Evolutionary conservation across 2,797 vertebrate genomes (phyloP), one percentile per base, ranked within the genome.

Genomic region (Molossus alvarezi): DNA sequence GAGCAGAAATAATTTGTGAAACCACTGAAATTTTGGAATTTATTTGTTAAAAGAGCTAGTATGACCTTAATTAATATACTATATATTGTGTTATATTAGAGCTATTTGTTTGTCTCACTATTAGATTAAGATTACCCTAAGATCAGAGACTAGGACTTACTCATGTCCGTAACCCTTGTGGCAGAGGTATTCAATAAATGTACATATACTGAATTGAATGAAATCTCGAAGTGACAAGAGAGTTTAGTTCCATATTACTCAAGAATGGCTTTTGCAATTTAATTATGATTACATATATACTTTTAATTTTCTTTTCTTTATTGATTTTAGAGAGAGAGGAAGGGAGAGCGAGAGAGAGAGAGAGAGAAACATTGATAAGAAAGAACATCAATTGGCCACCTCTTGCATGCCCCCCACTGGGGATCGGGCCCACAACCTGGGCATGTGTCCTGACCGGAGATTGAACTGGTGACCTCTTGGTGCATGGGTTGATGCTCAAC

Each of bases 1-100:
- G n/a, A 82, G n/a, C n/a, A 90, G n/a, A 90, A 71, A 77, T 67
- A 67, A 21, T 90, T 67, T 81, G 18, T 86, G 27, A 92, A 88
- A 11, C 9, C 71, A 75, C 27, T 62, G 57, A 73, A 77, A 92
- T 73, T 81, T 77, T 12, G 41, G 6, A 5, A 20, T 71, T 83
- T 84, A 67, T 84, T 90, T 88, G 9, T 73, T 83, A 94, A 83
- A 77, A 9, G 11, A 58, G 12, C 8, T 82, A 64, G 37, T 86
- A 65, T 90, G 45, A 55, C 45, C 23, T 4, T 64, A 65, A 51
- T 23, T 51, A 62, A 55, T 71, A 79, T 45, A 25, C 5, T 13
- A 51, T 6, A 51, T 79, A 64, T 37, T 83, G 4, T 18, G 20
- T 83, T 77, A 72, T 80, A 55, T 55, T 80, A 88, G 7, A 79